Percentiles rank a stretch among this genome's conserved stretches.
These are phyloP conservation scores for Peromyscus californicus DNA, from an alignment of 2,113 vertebrate species.

Conservation along the genomic window DNA sequence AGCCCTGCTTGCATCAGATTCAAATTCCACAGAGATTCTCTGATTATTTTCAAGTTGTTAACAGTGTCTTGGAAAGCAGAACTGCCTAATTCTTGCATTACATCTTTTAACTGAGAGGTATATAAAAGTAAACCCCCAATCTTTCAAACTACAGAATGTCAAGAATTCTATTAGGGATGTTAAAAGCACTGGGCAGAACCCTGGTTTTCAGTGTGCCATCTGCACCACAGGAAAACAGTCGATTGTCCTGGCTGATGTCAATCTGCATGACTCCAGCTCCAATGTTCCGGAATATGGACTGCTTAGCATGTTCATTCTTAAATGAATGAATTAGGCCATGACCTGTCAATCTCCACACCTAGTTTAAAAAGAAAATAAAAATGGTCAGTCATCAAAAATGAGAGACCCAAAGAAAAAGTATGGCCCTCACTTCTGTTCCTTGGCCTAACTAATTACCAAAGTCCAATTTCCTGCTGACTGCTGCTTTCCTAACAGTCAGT, in stretches of 20 bases:
- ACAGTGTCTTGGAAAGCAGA: conserved; percentile 79
- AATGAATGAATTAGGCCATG: conserved; percentile 97
- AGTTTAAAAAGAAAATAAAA: conserved; percentile 64
- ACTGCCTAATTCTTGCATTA: conserved; percentile 60
- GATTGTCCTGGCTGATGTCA: conserved; percentile 93
- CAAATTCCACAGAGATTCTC: conserved; percentile 65
- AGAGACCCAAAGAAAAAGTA: not conserved
- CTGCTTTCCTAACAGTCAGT: not conserved
- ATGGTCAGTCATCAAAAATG: not conserved
- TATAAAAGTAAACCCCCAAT: conserved; percentile 78
- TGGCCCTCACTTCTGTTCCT: not conserved
- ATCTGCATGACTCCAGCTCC: conserved; percentile 98
- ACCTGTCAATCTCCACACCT: conserved; percentile 97
- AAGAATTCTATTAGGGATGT: conserved; percentile 93
- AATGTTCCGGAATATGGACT: conserved; percentile 99
- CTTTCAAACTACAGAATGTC: conserved; percentile 90
- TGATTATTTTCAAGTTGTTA: conserved; percentile 73
- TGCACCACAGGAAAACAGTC: conserved; percentile 98
- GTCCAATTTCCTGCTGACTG: not conserved
- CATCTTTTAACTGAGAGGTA: conserved; percentile 65
- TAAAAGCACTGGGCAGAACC: conserved; percentile 95
- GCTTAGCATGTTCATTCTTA: conserved; percentile 97
- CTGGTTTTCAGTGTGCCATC: conserved; percentile 98
- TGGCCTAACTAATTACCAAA: not conserved
- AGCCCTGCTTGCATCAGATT: conserved; percentile 24